These are phyloP conservation scores for Nectonema munidae DNA, from an alignment of 2,888 invertebrate species.

Conservation along the genomic window DNA sequence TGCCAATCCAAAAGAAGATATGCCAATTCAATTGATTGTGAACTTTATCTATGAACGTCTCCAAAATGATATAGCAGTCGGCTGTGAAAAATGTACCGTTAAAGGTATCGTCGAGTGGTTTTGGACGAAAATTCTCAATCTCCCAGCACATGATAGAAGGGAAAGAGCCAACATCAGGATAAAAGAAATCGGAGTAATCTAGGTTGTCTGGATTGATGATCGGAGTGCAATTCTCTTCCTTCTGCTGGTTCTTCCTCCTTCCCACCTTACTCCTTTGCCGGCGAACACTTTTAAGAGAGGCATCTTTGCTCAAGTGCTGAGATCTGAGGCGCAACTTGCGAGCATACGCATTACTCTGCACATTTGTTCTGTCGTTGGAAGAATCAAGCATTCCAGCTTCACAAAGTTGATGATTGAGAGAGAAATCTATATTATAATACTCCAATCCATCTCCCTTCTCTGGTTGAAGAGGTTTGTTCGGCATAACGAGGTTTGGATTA, in stretches of 20 bases:
- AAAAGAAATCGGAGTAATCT: conserved; percentile 25
- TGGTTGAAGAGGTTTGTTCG: conserved; percentile 56
- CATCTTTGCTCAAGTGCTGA: too few species aligned
- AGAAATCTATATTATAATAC: conserved; percentile 95
- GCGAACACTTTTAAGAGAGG: too few species aligned
- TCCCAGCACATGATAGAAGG: conserved; percentile 57
- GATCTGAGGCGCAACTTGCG: too few species aligned
- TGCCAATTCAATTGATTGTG: conserved; percentile 48
- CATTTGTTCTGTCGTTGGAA: neutral
- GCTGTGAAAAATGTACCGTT: conserved; percentile 83
- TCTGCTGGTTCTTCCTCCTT: too few species aligned
- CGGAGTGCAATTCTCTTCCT: too few species aligned
- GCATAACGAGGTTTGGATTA: conserved; percentile 76
- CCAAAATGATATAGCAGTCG: conserved; percentile 81
- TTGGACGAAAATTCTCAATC: conserved; percentile 91
- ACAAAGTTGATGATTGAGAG: conserved; percentile 60
- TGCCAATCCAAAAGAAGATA: conserved; percentile 97
- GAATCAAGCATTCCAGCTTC: conserved; percentile 32
- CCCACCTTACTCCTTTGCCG: too few species aligned
- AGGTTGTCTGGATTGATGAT: too few species aligned
- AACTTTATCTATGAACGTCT: conserved; percentile 48
- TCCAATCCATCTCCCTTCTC: conserved; percentile 30
- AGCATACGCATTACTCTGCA: too few species aligned
- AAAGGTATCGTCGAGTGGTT: conserved; percentile 43
- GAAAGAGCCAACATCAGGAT: conserved; percentile 23